Evolutionary conservation across 2,113 vertebrate genomes (phyloP).

Genomic region (Todiramphus saurophagus): DNA sequence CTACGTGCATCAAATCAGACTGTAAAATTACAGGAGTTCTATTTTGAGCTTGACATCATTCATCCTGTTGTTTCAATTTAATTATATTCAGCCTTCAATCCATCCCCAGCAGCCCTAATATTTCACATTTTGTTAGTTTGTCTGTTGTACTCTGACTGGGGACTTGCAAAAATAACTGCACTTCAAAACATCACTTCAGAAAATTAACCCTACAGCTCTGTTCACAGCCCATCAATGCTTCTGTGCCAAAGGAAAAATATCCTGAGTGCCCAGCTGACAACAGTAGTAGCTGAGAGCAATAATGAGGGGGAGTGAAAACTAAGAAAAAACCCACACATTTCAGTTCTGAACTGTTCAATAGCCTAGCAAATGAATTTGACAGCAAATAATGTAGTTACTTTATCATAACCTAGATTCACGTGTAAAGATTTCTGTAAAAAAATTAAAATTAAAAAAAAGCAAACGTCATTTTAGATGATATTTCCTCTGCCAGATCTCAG

Average conservation of each 20-base stretch:
- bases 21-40: constrained; percentile 6
- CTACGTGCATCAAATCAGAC: not conserved
- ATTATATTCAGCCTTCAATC: constrained; percentile 47
- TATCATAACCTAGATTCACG: not conserved
- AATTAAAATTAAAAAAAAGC: not conserved
- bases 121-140: constrained; percentile 41
- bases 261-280: not conserved
- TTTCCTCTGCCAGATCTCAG: not conserved
- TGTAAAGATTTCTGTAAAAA: not conserved
- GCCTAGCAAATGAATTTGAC: not conserved
- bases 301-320: not conserved
- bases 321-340: not conserved
- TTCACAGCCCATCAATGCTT: constrained; percentile 22
- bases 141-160: not conserved
- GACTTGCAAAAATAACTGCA: constrained; percentile 41
- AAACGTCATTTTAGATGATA: not conserved
- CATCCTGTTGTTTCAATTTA: constrained; percentile 41
- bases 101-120: constrained; percentile 8
- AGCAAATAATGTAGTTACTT: not conserved
- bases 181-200: constrained; percentile 26
- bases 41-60: constrained; percentile 10
- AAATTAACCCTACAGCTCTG: constrained; percentile 1
- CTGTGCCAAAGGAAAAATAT: not conserved
- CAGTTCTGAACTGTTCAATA: not conserved
- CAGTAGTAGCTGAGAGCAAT: not conserved